A percentile compares a stretch with the other conserved stretches of the same genome.
phyloP scores from a whole-genome alignment of 2,797 vertebrate genomes.

The Octomys mimax region DNA sequence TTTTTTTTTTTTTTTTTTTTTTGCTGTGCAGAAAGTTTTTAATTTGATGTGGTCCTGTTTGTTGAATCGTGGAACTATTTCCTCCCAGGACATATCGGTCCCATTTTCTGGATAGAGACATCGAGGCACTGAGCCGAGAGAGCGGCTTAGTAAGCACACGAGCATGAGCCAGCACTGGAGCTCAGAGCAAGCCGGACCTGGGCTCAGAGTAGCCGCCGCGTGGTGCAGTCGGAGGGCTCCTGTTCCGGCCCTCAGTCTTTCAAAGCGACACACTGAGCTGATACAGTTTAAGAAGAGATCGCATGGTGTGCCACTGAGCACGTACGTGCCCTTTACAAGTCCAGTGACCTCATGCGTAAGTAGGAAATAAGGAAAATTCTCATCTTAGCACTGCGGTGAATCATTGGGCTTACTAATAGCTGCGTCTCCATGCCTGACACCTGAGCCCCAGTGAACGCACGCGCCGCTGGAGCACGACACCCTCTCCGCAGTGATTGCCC shows the following conservation, averaged over 20 bases:
- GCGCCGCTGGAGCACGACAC: not conserved
- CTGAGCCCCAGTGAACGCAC: not conserved
- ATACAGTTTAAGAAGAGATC: not conserved
- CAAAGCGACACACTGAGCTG: not conserved
- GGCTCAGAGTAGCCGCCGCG: not conserved
- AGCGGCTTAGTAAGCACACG: not conserved
- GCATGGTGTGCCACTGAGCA: not conserved
- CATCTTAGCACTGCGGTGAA: not conserved
- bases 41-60: not conserved
- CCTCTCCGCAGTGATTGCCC: not conserved
- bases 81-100: not conserved
- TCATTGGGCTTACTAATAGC: not conserved
- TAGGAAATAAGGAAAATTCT: not conserved
- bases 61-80: not conserved
- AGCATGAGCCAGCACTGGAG: not conserved
- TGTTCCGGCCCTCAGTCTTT: not conserved
- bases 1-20: no score
- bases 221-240: not conserved
- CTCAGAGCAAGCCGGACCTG: not conserved
- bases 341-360: not conserved
- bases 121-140: not conserved
- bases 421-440: not conserved
- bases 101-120: constrained; percentile 34
- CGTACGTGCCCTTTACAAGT: not conserved
- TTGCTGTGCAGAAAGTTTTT: not conserved